Base-by-base conservation (phyloP, 2,888 invertebrate genomes). In the Acanthoscelides obtectus region DNA sequence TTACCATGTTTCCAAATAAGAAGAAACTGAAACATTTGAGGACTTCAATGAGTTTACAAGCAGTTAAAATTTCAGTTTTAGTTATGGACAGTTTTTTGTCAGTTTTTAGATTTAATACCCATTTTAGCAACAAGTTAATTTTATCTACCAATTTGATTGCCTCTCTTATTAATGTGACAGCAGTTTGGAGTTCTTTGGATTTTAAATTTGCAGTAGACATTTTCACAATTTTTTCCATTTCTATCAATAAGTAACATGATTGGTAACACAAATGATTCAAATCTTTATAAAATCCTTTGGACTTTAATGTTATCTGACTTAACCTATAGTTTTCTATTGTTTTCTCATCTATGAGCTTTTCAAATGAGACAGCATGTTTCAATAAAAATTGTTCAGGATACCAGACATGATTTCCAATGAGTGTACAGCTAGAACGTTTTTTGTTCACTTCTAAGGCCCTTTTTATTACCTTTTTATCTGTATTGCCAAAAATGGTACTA, bases 331-430 rank as follows among this genome's bases (percentile, higher is more conserved):
- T 81, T 65, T 83, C 82, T 5, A 88, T 84, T 19, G 82, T 79
- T 77, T 86, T 85, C 74, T 83, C 80, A 87, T 88, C 84, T 83
- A 88, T 85, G 84, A 85, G 84, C 84, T 88, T 84, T 85, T 88
- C 83, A 85, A 89, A 82, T 78, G 91, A 85, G 77, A 90, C 87
- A 75, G 90, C 86, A 83, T 90, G 89, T 77, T 89, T 89, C 67
- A 88, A 85, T 2, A 98, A 87, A 85, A 97, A 98, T 78, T 90
- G 89, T 82, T 93, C 93, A 0, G 97, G 95, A 80, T 93, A 91
- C 96, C 96, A 98, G 70, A 95, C 84, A 20, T 93, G 88, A 81
- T 94, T 94, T 0, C 95, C 96, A 72, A 90, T 88, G 45, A 98
- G 85, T 67, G 92, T 91, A 72, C 96, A 91, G 45, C 93, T 93